These are phyloP conservation scores for Lutjanus argentimaculatus DNA, from an alignment of 2,797 vertebrate species.

Conservation along the genomic window DNA sequence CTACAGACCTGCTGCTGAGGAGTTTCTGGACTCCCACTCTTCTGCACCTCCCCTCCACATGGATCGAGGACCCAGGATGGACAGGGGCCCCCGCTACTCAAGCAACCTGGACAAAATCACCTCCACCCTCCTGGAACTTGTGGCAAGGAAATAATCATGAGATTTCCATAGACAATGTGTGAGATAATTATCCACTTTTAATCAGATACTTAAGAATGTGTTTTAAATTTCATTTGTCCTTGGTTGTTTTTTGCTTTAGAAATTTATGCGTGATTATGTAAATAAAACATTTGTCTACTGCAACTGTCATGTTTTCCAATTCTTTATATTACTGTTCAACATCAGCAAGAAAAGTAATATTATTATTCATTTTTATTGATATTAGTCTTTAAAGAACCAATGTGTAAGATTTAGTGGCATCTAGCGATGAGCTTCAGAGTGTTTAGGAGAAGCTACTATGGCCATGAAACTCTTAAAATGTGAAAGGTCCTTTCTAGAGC, in stretches of 20 bases:
- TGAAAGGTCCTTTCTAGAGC: no score
- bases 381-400: neutral
- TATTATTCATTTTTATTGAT: neutral
- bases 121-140: slow-evolving; percentile 81
- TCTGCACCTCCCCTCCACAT: slow-evolving; percentile 46
- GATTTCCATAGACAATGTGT: neutral
- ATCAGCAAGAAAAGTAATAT: neutral
- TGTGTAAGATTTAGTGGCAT: no score
- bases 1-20: slow-evolving; percentile 29
- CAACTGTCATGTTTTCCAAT: neutral
- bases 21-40: slow-evolving; percentile 61
- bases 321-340: slow-evolving; percentile 7
- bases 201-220: neutral
- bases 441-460: no score
- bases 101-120: slow-evolving; percentile 82
- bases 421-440: no score
- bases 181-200: neutral
- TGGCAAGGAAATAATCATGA: slow-evolving; percentile 74
- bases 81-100: slow-evolving; percentile 53
- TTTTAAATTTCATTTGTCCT: neutral
- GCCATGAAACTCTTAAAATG: no score
- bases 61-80: slow-evolving; percentile 48
- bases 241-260: neutral
- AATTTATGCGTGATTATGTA: slow-evolving; percentile 12
- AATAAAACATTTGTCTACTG: slow-evolving; percentile 39